phyloP scores from a whole-genome alignment of 2,113 vertebrate species.

The Gymnobelideus leadbeateri region DNA sequence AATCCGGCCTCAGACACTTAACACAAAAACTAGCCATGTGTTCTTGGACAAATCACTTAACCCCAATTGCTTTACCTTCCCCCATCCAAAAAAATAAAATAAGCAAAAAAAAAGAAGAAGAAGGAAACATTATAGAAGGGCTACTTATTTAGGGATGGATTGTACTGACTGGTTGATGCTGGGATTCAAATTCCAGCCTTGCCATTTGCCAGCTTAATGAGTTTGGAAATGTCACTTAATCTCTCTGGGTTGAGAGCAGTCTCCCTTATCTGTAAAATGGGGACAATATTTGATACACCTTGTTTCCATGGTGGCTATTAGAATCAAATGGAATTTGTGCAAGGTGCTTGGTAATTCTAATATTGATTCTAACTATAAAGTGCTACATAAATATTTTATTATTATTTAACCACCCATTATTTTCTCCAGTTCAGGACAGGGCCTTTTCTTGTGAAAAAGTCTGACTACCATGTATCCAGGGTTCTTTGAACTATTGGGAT shows the following conservation, averaged over 20 bases:
- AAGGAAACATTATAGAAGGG: not conserved
- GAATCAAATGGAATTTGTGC: not conserved
- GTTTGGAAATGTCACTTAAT: not conserved
- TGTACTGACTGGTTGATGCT: not conserved
- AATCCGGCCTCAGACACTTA: too few relatives aligned
- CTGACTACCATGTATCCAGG: constrained; percentile 3
- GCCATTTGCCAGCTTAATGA: not conserved
- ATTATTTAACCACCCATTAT: constrained; percentile 35
- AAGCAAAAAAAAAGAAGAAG: too few relatives aligned
- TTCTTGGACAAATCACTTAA: too few relatives aligned
- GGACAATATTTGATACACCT: not conserved
- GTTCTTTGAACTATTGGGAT: constrained; percentile 4
- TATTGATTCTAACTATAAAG: not conserved
- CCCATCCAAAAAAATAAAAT: too few relatives aligned
- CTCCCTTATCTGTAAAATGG: not conserved
- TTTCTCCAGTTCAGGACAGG: constrained; percentile 16
- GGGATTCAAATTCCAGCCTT: not conserved
- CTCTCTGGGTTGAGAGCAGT: not conserved
- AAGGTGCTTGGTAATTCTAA: not conserved
- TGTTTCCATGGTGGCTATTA: not conserved
- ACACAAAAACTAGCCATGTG: too few relatives aligned
- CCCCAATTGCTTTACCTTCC: too few relatives aligned
- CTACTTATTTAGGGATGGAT: not conserved
- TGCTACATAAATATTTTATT: not conserved
- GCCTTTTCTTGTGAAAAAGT: constrained; percentile 16